Conservation (phyloP, 30 jellyfish, hydroid and myxozoan genomes). For the Pelagia noctiluca region DNA sequence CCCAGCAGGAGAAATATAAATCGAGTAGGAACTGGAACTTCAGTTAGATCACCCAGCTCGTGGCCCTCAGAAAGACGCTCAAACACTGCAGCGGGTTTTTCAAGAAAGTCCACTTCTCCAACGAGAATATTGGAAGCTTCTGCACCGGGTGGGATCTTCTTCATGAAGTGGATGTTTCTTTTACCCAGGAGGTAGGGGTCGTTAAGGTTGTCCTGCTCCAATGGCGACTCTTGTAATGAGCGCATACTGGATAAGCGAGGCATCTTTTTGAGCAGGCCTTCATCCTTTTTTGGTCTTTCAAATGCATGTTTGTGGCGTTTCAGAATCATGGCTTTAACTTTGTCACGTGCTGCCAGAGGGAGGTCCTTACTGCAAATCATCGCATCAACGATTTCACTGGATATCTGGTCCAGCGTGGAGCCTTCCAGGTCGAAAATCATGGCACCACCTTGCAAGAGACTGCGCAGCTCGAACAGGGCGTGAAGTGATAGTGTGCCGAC, state of each 20-base stretch:
- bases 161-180: slow-evolving; percentile 77
- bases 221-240: no score
- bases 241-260: no score
- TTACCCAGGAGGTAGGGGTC: slow-evolving; percentile 35
- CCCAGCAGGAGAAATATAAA: slow-evolving; percentile 92
- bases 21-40: slow-evolving; percentile 95
- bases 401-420: slow-evolving; percentile 56
- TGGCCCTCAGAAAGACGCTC: slow-evolving; percentile 77
- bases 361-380: slow-evolving; percentile 66
- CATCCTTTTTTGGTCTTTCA: slow-evolving; percentile 42
- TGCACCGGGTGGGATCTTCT: slow-evolving; percentile 89
- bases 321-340: slow-evolving; percentile 64
- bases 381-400: slow-evolving; percentile 61
- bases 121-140: slow-evolving; percentile 95
- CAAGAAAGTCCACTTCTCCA: slow-evolving; percentile 95
- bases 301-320: slow-evolving; percentile 71
- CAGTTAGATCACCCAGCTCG: slow-evolving; percentile 90
- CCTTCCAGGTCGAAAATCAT: slow-evolving; percentile 66
- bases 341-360: slow-evolving; percentile 55
- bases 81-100: slow-evolving; percentile 85
- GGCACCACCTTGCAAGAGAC: slow-evolving; percentile 58
- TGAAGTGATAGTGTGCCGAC: slow-evolving; percentile 71
- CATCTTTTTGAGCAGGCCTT: no score
- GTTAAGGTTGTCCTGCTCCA: no score
- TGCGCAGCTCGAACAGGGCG: slow-evolving; percentile 60